phyloP scores from a whole-genome alignment of 2,113 vertebrate genomes.

The Lutjanus erythropterus region DNA sequence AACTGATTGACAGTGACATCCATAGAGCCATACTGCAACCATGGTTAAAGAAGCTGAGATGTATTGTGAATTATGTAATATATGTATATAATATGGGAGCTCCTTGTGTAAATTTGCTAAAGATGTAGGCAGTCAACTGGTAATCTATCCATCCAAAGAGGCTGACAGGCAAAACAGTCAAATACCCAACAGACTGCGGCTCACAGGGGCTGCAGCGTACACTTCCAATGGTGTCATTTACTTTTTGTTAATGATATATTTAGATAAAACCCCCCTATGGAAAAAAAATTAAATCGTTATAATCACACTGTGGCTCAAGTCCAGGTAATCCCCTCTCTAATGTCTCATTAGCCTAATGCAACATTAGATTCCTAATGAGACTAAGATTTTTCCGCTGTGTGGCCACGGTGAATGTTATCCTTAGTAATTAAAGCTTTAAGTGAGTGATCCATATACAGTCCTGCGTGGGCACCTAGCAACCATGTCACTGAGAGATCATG shows the following conservation, averaged over 20 bases:
- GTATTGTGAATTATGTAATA: too few species aligned
- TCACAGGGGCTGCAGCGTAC: background rate
- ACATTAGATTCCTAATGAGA: conserved; percentile 63
- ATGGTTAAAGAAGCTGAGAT: background rate
- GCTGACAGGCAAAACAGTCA: background rate
- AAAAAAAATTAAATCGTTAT: background rate
- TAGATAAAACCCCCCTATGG: background rate
- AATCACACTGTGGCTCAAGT: conserved; percentile 22
- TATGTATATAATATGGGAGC: too few species aligned
- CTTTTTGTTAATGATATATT: conserved; percentile 27
- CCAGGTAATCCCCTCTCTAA: conserved; percentile 27
- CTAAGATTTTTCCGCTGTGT: conserved; percentile 21
- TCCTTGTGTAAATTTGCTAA: background rate
- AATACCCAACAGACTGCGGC: background rate
- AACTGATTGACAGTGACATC: background rate
- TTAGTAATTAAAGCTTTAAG: conserved; percentile 63
- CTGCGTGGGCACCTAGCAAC: conserved; percentile 10
- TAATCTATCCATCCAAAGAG: conserved; percentile 3
- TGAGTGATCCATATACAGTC: conserved; percentile 26
- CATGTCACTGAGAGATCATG: conserved; percentile 38
- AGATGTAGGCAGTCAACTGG: background rate
- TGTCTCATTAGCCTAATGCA: conserved; percentile 57
- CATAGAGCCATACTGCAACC: background rate
- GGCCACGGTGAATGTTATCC: conserved; percentile 44
- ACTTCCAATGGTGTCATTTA: conserved; percentile 18